These are phyloP conservation scores for Platalea minor DNA, from an alignment of 2,797 vertebrate genomes.

Conservation along the genomic window DNA sequence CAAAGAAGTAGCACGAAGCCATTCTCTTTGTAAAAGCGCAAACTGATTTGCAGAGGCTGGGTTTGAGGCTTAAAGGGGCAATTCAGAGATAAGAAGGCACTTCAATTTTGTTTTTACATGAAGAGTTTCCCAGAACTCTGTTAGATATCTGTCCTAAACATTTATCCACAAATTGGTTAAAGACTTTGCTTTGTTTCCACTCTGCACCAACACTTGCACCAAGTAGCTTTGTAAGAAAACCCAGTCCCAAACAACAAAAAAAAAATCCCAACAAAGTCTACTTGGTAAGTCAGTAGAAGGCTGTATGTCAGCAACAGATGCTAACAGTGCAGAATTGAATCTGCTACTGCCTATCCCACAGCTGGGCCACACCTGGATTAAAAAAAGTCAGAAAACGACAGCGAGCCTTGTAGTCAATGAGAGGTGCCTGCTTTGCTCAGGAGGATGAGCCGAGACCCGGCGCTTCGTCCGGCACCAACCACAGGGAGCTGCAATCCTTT, in stretches of 20 bases:
- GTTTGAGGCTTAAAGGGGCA: not conserved
- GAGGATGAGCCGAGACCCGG: not conserved
- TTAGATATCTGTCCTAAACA: not conserved
- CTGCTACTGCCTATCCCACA: not conserved
- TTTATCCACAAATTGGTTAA: not conserved
- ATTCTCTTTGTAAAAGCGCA: not conserved
- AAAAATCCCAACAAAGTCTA: not conserved
- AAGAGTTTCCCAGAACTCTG: not conserved
- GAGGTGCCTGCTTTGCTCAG: not conserved
- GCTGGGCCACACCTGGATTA: not conserved
- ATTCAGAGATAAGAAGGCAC: not conserved
- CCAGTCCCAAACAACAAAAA: not conserved
- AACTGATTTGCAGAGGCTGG: not conserved
- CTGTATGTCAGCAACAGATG: not conserved
- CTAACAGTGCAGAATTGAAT: not conserved
- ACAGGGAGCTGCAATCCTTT: not conserved
- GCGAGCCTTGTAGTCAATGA: not conserved
- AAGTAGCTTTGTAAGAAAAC: not conserved
- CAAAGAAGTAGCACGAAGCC: not conserved
- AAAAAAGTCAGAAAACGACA: not conserved
- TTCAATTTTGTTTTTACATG: not conserved
- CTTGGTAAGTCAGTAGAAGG: not conserved
- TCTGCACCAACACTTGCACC: not conserved
- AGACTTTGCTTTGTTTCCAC: not conserved
- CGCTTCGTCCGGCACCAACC: not conserved